These are phyloP conservation scores for Gymnocephalus cernua DNA, from an alignment of 2,113 vertebrate genomes.

Conservation along the genomic window DNA sequence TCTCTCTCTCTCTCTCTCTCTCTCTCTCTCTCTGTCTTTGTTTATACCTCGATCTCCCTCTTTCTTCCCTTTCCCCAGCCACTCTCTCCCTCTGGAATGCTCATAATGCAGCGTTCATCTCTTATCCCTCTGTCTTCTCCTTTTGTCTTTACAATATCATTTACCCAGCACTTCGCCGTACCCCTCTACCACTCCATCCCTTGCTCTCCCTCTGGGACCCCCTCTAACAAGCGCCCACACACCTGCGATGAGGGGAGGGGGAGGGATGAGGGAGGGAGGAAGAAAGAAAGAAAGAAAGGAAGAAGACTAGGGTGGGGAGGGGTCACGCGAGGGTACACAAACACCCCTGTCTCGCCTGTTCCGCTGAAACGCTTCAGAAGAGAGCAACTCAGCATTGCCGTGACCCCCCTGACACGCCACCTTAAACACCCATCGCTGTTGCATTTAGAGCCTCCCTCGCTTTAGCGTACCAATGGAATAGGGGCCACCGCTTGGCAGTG, in stretches of 20 bases:
- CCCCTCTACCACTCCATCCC: constrained; percentile 6
- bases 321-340: constrained; percentile 62
- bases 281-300: too few species aligned
- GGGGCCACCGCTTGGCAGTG: constrained; percentile 20
- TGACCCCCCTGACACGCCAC: constrained; percentile 55
- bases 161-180: constrained; percentile 17
- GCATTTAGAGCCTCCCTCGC: constrained; percentile 57
- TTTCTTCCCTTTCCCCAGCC: background rate
- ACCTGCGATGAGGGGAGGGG: constrained; percentile 31
- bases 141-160: constrained; percentile 29
- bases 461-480: constrained; percentile 8
- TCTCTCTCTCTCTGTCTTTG: background rate
- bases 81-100: constrained; percentile 45
- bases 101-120: constrained; percentile 45
- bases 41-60: background rate
- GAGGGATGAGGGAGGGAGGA: too few species aligned
- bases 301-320: background rate
- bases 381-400: constrained; percentile 37
- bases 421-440: constrained; percentile 61
- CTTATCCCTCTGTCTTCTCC: constrained; percentile 7
- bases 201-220: constrained; percentile 51
- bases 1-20: constrained; percentile 32
- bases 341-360: constrained; percentile 67
- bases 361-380: constrained; percentile 50
- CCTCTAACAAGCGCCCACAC: constrained; percentile 72